phyloP scores from a whole-genome alignment of 2,888 invertebrate species.

The Merodon equestris region DNA sequence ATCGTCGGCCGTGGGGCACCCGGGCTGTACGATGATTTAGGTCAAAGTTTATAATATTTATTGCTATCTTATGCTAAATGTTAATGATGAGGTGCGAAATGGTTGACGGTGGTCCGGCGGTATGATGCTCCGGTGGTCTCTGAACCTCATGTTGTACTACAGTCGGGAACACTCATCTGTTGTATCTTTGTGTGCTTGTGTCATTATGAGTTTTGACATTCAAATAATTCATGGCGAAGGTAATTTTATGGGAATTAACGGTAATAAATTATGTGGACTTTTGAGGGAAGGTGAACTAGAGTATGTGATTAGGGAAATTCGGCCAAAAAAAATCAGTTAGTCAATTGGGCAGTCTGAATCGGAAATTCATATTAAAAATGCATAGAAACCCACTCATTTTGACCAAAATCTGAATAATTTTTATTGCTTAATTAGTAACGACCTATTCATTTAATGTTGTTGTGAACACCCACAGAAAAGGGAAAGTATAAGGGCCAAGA shows the following conservation, averaged over 20 bases:
- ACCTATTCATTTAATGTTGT: no score
- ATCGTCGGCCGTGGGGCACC: background rate
- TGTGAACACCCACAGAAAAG: no score
- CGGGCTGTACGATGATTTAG: conserved; percentile 24
- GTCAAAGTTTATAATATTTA: conserved; percentile 45
- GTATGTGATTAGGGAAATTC: background rate
- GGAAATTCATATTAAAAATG: conserved; percentile 26
- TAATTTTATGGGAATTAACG: conserved; percentile 41
- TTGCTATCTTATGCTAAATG: conserved; percentile 45
- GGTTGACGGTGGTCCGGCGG: conserved; percentile 5
- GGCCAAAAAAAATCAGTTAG: conserved; percentile 20
- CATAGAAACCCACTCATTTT: no score
- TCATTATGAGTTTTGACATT: background rate
- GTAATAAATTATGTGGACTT: conserved; percentile 34
- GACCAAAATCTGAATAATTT: no score
- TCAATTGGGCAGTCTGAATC: conserved; percentile 10
- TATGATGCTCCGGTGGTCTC: conserved; percentile 24
- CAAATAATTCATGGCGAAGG: conserved; percentile 32
- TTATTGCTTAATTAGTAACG: no score
- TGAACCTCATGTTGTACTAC: conserved; percentile 10
- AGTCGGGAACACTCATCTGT: no score
- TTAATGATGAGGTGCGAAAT: conserved; percentile 55
- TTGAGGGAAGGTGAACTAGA: background rate
- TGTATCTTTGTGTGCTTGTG: background rate
- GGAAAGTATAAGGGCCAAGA: no score